Conservation (phyloP, 2,113 vertebrate genomes). For the Neodon shergylaensis region DNA sequence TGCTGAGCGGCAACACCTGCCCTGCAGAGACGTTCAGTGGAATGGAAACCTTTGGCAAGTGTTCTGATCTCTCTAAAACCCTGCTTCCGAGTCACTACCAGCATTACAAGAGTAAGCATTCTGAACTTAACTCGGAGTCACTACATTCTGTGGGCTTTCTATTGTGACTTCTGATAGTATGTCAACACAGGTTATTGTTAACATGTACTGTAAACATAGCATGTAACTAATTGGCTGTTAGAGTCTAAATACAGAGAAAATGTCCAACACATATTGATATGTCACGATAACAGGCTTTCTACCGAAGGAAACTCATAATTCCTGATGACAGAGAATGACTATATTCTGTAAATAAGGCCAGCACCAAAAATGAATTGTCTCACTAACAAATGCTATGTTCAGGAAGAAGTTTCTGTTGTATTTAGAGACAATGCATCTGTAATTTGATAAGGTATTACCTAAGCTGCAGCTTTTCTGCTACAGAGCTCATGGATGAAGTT, state of each 20-base stretch:
- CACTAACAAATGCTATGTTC: not conserved
- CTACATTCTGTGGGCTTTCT: not conserved
- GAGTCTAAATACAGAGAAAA: conserved; percentile 21
- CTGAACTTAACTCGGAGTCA: not conserved
- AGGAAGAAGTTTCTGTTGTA: not conserved
- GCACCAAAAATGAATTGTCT: conserved; percentile 5
- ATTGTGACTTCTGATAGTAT: not conserved
- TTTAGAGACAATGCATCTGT: not conserved
- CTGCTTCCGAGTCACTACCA: not conserved
- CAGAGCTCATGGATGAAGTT: not conserved
- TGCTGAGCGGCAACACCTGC: not conserved
- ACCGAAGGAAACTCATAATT: conserved; percentile 25
- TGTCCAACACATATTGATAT: not conserved
- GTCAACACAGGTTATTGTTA: not conserved
- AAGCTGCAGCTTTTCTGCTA: conserved; percentile 41
- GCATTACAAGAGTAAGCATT: not conserved
- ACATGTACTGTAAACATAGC: not conserved
- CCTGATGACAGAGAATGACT: conserved; percentile 8
- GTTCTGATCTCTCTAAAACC: conserved; percentile 1
- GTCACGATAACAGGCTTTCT: not conserved
- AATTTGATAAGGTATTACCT: not conserved
- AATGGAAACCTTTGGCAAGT: not conserved
- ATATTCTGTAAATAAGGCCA: conserved; percentile 28
- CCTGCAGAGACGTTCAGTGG: not conserved
- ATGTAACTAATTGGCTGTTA: not conserved